A percentile compares a stretch with the other conserved stretches of the same genome.
These are phyloP conservation scores for Lasaia peninsularis DNA, from an alignment of 1,140 invertebrate species.

Conservation along the genomic window DNA sequence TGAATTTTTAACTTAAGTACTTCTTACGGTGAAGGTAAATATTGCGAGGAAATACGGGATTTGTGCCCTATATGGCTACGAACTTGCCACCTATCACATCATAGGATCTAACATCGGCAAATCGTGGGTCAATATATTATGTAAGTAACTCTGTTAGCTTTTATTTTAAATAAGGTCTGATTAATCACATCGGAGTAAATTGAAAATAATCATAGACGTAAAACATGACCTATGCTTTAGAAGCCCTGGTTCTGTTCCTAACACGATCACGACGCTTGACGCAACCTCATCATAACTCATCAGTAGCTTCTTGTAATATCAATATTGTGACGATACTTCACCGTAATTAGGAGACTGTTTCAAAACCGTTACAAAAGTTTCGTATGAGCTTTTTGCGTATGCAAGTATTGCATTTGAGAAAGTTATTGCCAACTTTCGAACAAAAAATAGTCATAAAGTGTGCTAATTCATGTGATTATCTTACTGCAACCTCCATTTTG, in stretches of 20 bases:
- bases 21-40: no score
- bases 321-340: slow-evolving; percentile 11
- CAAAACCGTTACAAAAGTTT: slow-evolving; percentile 3
- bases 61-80: no score
- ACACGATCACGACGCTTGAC: neutral
- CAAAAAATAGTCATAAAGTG: neutral
- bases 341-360: neutral
- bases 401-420: neutral
- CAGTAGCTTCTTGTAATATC: slow-evolving; percentile 15
- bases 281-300: slow-evolving; percentile 13
- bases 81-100: no score
- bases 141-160: no score
- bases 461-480: neutral
- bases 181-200: neutral
- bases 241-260: slow-evolving; percentile 13
- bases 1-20: no score
- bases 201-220: neutral
- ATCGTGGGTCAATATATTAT: no score
- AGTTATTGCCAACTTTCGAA: neutral
- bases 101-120: no score
- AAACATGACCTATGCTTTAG: slow-evolving; percentile 15
- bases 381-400: neutral
- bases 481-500: no score
- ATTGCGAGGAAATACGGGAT: no score
- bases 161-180: no score